Percentiles rank a stretch among this genome's conserved stretches.
These are phyloP conservation scores for Quiscalus mexicanus DNA, from an alignment of 2,113 vertebrate species.

Conservation along the genomic window DNA sequence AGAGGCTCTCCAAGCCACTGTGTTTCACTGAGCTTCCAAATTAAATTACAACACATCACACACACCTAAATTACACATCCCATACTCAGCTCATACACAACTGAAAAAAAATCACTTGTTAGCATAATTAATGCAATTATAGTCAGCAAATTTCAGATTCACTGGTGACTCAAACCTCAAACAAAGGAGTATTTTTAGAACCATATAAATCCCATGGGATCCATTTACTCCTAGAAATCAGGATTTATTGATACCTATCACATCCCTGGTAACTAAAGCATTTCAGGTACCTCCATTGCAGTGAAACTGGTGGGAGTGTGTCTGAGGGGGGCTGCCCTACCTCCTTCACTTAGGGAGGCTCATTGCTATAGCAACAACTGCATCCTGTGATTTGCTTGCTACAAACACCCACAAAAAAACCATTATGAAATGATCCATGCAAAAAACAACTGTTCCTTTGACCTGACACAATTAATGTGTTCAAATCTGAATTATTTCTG, in stretches of 20 bases:
- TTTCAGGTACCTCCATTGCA: not conserved
- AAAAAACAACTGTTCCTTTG: not conserved
- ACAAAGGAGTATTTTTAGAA: slow-evolving; percentile 16
- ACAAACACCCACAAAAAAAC: not conserved
- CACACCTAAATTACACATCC: not conserved
- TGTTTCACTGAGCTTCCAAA: not conserved
- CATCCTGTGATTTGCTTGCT: slow-evolving; percentile 34
- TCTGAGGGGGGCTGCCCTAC: slow-evolving; percentile 9
- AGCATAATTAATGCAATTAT: slow-evolving; percentile 24
- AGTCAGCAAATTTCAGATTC: slow-evolving; percentile 13
- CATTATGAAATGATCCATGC: slow-evolving; percentile 4
- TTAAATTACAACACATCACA: not conserved
- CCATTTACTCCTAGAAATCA: not conserved
- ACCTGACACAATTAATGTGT: not conserved
- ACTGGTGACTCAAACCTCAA: not conserved
- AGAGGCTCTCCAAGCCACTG: not conserved
- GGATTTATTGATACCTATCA: not conserved
- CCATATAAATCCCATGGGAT: not conserved
- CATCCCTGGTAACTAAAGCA: not conserved
- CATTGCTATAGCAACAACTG: slow-evolving; percentile 69
- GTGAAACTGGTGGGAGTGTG: not conserved
- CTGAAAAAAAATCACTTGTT: not conserved
- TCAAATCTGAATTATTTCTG: not conserved
- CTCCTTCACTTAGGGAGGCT: slow-evolving; percentile 21
- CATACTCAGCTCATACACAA: not conserved